These are phyloP conservation scores for Galaxias olidus DNA, from an alignment of 2,797 vertebrate genomes.

Conservation along the genomic window DNA sequence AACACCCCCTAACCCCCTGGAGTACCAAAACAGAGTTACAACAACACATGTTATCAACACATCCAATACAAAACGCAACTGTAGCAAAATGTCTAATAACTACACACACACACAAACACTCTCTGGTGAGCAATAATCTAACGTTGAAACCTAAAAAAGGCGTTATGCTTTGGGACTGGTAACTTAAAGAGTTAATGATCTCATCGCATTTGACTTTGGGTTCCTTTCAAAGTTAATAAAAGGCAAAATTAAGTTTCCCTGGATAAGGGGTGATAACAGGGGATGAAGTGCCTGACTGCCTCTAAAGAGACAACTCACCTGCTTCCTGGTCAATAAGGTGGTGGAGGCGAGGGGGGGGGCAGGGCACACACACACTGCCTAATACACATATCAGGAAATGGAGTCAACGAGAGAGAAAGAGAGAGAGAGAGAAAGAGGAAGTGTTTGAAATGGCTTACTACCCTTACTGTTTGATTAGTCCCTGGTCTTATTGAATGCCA, in stretches of 20 bases:
- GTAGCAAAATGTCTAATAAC: no score
- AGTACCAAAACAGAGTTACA: constrained; percentile 45
- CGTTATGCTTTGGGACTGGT: no score
- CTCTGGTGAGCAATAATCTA: no score
- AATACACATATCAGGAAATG: not conserved
- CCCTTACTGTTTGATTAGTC: no score
- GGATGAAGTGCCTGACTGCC: constrained; percentile 31
- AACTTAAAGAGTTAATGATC: no score
- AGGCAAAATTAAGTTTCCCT: not conserved
- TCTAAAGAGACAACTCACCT: constrained; percentile 56
- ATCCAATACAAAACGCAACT: constrained; percentile 18
- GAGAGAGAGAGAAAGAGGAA: constrained; percentile 1
- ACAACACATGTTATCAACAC: constrained; percentile 34
- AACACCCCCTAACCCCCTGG: constrained; percentile 34
- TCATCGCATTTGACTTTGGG: no score
- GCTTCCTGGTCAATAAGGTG: constrained; percentile 28
- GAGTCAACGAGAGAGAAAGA: not conserved
- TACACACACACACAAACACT: no score
- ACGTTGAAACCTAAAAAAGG: no score
- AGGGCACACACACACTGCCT: constrained; percentile 10
- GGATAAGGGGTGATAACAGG: constrained; percentile 15
- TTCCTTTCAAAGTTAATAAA: no score
- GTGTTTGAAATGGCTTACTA: no score
- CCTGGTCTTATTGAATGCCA: no score
- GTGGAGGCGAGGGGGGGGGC: constrained; percentile 18